These are phyloP conservation scores for Trissoscelio sp. DNA, from an alignment of 2,888 invertebrate genomes.

Conservation along the genomic window DNA sequence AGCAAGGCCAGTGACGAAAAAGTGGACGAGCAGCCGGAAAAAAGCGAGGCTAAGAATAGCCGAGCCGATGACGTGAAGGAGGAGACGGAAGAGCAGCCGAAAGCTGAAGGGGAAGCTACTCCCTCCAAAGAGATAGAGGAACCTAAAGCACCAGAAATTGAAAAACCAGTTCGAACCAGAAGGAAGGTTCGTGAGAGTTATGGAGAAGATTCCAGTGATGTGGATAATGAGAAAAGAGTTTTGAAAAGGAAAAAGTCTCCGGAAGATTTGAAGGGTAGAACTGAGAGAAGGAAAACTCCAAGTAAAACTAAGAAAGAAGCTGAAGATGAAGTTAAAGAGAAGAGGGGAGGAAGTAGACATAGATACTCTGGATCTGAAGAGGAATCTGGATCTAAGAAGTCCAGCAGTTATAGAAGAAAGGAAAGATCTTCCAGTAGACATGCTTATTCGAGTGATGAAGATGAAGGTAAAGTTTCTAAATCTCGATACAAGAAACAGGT, in stretches of 20 bases:
- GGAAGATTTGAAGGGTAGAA: slow-evolving; percentile 60
- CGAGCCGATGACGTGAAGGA: slow-evolving; percentile 52
- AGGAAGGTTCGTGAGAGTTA: slow-evolving; percentile 72
- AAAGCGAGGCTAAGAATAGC: slow-evolving; percentile 56
- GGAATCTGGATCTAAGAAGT: slow-evolving; percentile 42
- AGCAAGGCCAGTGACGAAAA: slow-evolving; percentile 13
- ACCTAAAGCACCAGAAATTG: slow-evolving; percentile 8
- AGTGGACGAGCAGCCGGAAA: slow-evolving; percentile 26
- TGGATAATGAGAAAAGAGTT: slow-evolving; percentile 65
- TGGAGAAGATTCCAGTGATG: slow-evolving; percentile 76
- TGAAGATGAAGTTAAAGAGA: slow-evolving; percentile 79
- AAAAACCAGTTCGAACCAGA: slow-evolving; percentile 60
- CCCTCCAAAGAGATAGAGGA: slow-evolving; percentile 23
- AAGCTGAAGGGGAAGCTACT: neutral
- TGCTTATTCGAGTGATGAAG: slow-evolving; percentile 57
- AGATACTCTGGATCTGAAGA: slow-evolving; percentile 67
- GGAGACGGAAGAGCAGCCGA: slow-evolving; percentile 33
- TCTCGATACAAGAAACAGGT: slow-evolving; percentile 76
- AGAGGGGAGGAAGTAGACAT: slow-evolving; percentile 52
- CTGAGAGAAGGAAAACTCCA: slow-evolving; percentile 34
- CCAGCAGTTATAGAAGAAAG: slow-evolving; percentile 27
- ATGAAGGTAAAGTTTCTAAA: slow-evolving; percentile 41
- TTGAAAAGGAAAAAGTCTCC: slow-evolving; percentile 72
- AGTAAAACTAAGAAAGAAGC: slow-evolving; percentile 48
- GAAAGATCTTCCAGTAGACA: slow-evolving; percentile 62